A percentile compares a stretch with the other conserved stretches of the same genome.
Evolutionary conservation across 2,888 invertebrate genomes (phyloP).

Genomic region (Epinotia demarniana): DNA sequence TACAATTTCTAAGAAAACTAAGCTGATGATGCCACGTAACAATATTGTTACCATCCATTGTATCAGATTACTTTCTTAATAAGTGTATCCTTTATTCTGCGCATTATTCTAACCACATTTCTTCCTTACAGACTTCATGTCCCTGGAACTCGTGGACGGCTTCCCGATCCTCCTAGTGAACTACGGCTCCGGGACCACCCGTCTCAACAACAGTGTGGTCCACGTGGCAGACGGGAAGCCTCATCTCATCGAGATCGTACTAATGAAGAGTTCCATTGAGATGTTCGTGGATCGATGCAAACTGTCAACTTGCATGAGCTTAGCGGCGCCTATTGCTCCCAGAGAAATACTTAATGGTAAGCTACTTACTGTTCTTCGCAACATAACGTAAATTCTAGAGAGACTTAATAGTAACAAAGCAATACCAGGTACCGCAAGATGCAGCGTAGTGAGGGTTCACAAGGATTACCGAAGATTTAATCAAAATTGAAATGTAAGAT

Average conservation of each 20-base stretch:
- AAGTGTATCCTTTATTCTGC: background rate
- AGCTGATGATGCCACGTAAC: too few relatives aligned
- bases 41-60: too few relatives aligned
- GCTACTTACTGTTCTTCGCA: conserved; percentile 44
- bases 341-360: conserved; percentile 89
- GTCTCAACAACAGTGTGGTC: conserved; percentile 88
- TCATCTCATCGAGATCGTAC: conserved; percentile 93
- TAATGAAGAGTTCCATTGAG: conserved; percentile 87
- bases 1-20: too few relatives aligned
- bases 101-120: conserved; percentile 4
- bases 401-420: too few relatives aligned
- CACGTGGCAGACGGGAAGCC: conserved; percentile 92
- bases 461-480: background rate
- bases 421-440: too few relatives aligned
- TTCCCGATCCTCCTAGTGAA: conserved; percentile 92
- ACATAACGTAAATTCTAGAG: too few relatives aligned
- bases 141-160: conserved; percentile 94
- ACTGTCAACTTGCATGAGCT: conserved; percentile 88
- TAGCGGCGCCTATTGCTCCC: conserved; percentile 88
- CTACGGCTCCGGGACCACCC: conserved; percentile 93
- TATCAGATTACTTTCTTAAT: background rate
- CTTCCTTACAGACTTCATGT: conserved; percentile 90
- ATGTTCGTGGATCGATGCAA: conserved; percentile 92
- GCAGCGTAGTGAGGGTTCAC: too few relatives aligned
- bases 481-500: background rate